Evolutionary conservation across 2,113 vertebrate species (phyloP).

Genomic region (Bettongia penicillata): DNA sequence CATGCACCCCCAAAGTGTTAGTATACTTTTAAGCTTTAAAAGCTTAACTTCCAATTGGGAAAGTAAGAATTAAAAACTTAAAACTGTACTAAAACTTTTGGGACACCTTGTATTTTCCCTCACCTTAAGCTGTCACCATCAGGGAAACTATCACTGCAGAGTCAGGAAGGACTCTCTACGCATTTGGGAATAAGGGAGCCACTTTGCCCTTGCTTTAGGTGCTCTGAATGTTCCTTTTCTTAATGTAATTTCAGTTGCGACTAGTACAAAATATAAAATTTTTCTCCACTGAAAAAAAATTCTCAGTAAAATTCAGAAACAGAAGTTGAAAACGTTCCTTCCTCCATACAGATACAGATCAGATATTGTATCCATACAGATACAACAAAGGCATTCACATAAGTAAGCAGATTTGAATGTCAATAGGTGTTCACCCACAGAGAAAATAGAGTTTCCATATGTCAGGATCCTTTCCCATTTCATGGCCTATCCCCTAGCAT

Average conservation of each 20-base stretch:
- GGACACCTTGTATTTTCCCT: not conserved
- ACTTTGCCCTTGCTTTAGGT: not conserved
- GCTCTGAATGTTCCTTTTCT: not conserved
- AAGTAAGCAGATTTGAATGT: not conserved
- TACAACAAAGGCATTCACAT: constrained; percentile 18
- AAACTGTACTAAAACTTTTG: not conserved
- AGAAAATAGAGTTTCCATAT: constrained; percentile 24
- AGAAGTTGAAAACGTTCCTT: constrained; percentile 13
- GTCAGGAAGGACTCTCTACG: not conserved
- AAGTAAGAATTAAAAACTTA: not conserved
- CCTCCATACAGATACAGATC: constrained; percentile 14
- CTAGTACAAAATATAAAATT: not conserved
- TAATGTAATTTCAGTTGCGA: not conserved
- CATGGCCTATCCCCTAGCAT: not conserved
- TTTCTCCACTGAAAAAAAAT: constrained; percentile 14
- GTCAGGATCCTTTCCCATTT: not conserved
- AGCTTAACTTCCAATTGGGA: not conserved
- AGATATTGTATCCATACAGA: constrained; percentile 1
- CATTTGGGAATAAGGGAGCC: not conserved
- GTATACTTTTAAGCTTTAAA: not conserved
- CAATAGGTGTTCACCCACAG: constrained; percentile 6
- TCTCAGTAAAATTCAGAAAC: not conserved
- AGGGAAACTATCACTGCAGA: not conserved
- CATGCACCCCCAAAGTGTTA: not conserved
- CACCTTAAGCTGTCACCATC: not conserved